Evolutionary conservation across 1,140 invertebrate species (phyloP), one percentile per base, ranked within the genome.

Genomic region (Nasonia longicornis): DNA sequence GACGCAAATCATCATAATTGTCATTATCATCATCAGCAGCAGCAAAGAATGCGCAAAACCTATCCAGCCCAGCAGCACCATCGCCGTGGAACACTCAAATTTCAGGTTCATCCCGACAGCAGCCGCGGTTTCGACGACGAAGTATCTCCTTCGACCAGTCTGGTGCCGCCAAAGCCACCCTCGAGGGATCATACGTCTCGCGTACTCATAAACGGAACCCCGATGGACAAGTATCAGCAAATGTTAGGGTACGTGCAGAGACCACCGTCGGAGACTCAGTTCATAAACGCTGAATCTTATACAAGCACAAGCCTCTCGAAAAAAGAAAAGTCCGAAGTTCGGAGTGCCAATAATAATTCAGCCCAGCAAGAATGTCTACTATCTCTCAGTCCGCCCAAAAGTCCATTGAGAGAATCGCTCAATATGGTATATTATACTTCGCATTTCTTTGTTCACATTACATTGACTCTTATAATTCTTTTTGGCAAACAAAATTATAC

Each of bases 141-240:
- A 63, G 1, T 38, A 4, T 26, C n/a, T 58, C 52, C 12, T 52
- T 52, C 29, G 45, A 2, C 38, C 10, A 16, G 48, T 26, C 11
- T 64, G 38, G 52, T 10, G 79, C 86, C 69, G 80, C 81, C 2
- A 82, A 86, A 66, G 77, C 79, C n/a, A 79, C 83, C 74, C 83
- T 83, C 29, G 82, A 86, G 72, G 78, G 85, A 78, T 81, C 84
- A 45, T 73, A 85, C 1, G 81, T 81, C 67, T 20, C 63, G 52
- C 1, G 66, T 74, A 7, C 63, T 74, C 16, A 48, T 45, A 2
- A 77, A 78, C 12, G 48, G 70, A 20, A 7, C 58, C 8, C 26
- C 75, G 1, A 10, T 70, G 1, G 71, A 79, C 10, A 78, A 75
- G 16, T 79, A 82, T n/a, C 69, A 78, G 3, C 67, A 64, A 10